Percentiles rank a stretch among this genome's conserved stretches.
Conservation (phyloP, 2,113 vertebrate genomes). For the Erythrocercus mccallii region DNA sequence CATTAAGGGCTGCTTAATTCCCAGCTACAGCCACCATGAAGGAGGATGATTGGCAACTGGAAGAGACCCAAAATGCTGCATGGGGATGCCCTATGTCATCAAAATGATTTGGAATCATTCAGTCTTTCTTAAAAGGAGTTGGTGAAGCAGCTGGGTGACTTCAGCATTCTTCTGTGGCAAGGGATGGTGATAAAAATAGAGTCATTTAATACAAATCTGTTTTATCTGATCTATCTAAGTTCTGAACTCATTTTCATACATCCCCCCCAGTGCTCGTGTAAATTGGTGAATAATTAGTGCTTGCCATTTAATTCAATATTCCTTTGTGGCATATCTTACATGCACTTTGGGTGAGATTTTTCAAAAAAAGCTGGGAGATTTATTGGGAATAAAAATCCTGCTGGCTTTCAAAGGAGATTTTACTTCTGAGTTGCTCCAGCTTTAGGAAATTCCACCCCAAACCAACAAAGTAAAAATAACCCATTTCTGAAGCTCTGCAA, state of each 20-base stretch:
- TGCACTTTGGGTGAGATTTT: not conserved
- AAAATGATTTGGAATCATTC: not conserved
- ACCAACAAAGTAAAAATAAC: conserved; percentile 1
- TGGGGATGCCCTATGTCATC: not conserved
- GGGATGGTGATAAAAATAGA: not conserved
- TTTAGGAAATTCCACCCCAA: conserved; percentile 22
- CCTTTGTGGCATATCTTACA: not conserved
- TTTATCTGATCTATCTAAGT: not conserved
- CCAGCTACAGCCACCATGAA: not conserved
- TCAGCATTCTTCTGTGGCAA: not conserved
- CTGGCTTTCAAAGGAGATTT: conserved; percentile 3
- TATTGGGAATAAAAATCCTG: not conserved
- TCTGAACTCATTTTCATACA: not conserved
- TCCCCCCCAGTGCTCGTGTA: not conserved
- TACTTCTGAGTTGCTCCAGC: not conserved
- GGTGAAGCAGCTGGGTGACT: not conserved
- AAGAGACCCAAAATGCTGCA: not conserved
- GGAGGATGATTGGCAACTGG: not conserved
- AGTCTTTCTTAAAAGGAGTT: not conserved
- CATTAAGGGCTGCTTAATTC: not conserved
- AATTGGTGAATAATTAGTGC: not conserved
- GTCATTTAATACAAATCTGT: not conserved
- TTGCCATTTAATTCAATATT: not conserved
- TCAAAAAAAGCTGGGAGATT: not conserved
- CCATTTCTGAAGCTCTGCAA: not conserved